phyloP scores from a whole-genome alignment of 2,888 invertebrate genomes.

The Actias luna region DNA sequence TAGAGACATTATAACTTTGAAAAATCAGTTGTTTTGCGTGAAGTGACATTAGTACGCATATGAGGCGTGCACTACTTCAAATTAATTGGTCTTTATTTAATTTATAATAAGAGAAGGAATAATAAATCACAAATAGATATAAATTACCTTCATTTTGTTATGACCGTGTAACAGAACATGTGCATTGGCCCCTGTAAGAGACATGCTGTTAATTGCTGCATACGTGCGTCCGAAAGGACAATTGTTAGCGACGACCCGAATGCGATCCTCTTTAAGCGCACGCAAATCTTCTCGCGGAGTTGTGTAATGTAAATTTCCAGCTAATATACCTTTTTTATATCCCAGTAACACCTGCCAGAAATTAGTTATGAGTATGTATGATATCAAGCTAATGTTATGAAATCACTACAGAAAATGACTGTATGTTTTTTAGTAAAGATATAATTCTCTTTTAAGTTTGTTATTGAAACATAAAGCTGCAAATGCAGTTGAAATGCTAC shows the following conservation, averaged over 20 bases:
- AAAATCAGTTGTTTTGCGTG: too few relatives aligned
- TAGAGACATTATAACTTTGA: too few relatives aligned
- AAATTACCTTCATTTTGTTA: constrained; percentile 49
- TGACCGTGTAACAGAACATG: constrained; percentile 51
- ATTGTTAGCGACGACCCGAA: constrained; percentile 82
- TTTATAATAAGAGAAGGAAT: too few relatives aligned
- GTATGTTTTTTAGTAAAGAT: background rate
- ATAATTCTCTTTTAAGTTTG: background rate
- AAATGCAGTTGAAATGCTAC: too few relatives aligned
- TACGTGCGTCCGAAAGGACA: constrained; percentile 77
- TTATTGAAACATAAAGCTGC: background rate
- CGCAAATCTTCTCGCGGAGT: constrained; percentile 73
- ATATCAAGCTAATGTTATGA: background rate
- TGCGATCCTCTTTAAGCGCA: constrained; percentile 71
- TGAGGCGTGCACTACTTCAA: too few relatives aligned
- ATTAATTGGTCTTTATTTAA: too few relatives aligned
- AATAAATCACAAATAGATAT: too few relatives aligned
- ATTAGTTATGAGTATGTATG: background rate
- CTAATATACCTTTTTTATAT: constrained; percentile 84
- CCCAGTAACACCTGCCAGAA: constrained; percentile 72
- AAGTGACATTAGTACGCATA: too few relatives aligned
- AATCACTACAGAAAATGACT: too few relatives aligned
- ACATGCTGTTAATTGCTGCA: constrained; percentile 51
- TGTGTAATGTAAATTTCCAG: constrained; percentile 86
- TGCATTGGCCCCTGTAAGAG: constrained; percentile 49